These are phyloP conservation scores for Hystrix brachyura DNA, from an alignment of 2,113 vertebrate species.

Conservation along the genomic window DNA sequence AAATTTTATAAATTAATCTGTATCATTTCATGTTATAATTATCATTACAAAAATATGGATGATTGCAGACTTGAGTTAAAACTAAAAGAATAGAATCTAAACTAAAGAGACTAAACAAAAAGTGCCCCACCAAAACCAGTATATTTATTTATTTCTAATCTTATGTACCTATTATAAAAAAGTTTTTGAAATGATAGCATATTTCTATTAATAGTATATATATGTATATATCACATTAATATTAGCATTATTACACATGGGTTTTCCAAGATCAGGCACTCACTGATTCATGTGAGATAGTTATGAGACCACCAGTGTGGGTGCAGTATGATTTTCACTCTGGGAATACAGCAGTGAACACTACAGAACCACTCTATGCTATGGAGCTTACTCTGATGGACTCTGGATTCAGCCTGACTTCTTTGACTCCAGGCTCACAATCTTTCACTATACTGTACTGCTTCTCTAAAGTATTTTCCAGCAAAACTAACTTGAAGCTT, in stretches of 20 bases:
- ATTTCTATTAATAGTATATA: not conserved
- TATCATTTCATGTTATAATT: not conserved
- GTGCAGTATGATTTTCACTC: not conserved
- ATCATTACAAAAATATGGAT: not conserved
- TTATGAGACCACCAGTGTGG: not conserved
- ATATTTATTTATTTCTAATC: not conserved
- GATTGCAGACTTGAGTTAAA: not conserved
- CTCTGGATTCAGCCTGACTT: not conserved
- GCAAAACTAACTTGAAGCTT: not conserved
- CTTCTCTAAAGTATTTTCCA: not conserved
- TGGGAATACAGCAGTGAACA: not conserved
- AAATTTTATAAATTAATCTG: conserved; percentile 5
- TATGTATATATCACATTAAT: not conserved
- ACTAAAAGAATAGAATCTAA: not conserved
- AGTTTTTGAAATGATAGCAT: not conserved
- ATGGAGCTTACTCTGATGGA: not conserved
- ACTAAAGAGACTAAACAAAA: not conserved
- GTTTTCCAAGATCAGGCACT: not conserved
- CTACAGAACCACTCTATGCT: not conserved
- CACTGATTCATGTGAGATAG: not conserved
- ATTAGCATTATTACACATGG: not conserved
- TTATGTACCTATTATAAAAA: not conserved
- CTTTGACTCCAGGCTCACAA: not conserved
- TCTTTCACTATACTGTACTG: not conserved
- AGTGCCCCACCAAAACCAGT: not conserved